Evolutionary conservation across 2,888 invertebrate genomes (phyloP).

Genomic region (Sphecodes monilicornis): DNA sequence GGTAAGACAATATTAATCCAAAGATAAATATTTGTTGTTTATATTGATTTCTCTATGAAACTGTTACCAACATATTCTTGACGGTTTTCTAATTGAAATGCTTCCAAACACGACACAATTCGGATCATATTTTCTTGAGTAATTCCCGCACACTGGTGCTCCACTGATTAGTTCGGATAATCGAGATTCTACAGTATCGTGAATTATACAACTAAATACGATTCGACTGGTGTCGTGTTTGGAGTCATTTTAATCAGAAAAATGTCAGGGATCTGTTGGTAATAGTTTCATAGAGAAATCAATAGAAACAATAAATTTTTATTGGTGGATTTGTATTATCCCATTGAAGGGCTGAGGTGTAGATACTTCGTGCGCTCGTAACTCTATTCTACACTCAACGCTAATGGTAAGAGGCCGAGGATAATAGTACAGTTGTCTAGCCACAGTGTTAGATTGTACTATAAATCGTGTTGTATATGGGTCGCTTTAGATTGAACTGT

Average conservation of each 20-base stretch:
- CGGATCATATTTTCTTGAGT: not conserved
- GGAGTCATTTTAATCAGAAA: not conserved
- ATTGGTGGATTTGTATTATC: not conserved
- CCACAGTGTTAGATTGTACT: not conserved
- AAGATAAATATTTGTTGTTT: not conserved
- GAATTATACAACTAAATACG: not conserved
- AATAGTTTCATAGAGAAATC: not conserved
- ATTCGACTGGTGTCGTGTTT: not conserved
- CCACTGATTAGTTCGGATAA: not conserved
- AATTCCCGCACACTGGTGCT: not conserved
- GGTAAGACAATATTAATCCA: too few species aligned
- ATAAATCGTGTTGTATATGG: not conserved
- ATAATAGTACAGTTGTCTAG: not conserved
- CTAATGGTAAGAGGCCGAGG: not conserved
- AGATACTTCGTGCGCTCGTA: not conserved
- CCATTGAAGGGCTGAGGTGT: not conserved
- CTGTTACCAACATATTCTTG: too few species aligned
- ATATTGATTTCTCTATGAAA: not conserved
- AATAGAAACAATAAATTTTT: not conserved
- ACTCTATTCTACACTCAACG: not conserved
- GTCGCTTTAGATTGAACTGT: not conserved
- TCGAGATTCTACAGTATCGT: not conserved
- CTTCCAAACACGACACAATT: not conserved
- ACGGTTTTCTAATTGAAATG: not conserved
- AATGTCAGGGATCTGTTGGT: not conserved